Percentiles rank a stretch among this genome's conserved stretches.
Evolutionary conservation across 2,888 invertebrate species (phyloP).

Genomic region (Ormia ochracea): DNA sequence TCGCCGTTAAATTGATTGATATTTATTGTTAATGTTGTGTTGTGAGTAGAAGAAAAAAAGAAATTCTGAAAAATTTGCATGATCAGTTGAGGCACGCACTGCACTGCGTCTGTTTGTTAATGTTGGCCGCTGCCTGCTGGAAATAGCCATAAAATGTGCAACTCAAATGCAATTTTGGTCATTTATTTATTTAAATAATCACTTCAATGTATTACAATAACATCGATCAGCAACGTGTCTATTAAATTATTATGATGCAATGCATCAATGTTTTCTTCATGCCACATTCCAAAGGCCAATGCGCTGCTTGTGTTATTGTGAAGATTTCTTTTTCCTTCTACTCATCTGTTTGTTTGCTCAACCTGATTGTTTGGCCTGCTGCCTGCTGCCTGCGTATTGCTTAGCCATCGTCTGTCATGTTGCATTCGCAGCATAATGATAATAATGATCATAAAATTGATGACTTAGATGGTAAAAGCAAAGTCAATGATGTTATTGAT

Average conservation of each 20-base stretch:
- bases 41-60: not conserved
- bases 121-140: not conserved
- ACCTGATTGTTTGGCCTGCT: slow-evolving; percentile 42
- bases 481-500: slow-evolving; percentile 31
- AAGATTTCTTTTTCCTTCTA: not conserved
- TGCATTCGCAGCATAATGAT: slow-evolving; percentile 22
- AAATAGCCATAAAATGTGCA: slow-evolving; percentile 1
- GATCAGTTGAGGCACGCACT: slow-evolving; percentile 51
- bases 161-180: slow-evolving; percentile 24
- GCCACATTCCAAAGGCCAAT: not conserved
- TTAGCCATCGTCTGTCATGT: slow-evolving; percentile 36
- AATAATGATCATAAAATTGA: slow-evolving; percentile 27
- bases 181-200: slow-evolving; percentile 59
- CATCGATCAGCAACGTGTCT: slow-evolving; percentile 61
- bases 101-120: not conserved
- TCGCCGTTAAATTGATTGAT: slow-evolving; percentile 62
- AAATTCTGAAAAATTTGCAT: slow-evolving; percentile 42
- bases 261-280: slow-evolving; percentile 13
- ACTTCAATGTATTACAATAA: slow-evolving; percentile 46
- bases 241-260: slow-evolving; percentile 61
- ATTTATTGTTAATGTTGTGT: not conserved
- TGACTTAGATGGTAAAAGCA: slow-evolving; percentile 11
- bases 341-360: slow-evolving; percentile 29
- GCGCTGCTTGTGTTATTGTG: slow-evolving; percentile 7
- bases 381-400: slow-evolving; percentile 1